phyloP scores from a whole-genome alignment of 2,888 invertebrate genomes.

The Eilema depressum region DNA sequence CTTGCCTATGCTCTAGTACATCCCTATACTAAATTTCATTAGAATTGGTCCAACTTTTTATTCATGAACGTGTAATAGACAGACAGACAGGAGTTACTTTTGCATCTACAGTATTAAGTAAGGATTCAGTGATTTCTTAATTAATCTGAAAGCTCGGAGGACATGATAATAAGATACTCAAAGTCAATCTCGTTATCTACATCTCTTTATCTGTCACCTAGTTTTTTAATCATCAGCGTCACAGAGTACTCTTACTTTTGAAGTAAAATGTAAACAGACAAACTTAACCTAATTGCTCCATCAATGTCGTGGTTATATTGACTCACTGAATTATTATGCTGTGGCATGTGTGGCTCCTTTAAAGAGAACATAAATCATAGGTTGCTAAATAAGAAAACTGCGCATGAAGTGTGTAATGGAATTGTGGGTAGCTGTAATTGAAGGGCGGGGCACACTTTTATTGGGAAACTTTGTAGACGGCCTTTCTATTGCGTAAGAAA shows the following conservation, averaged over 20 bases:
- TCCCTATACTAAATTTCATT: no score
- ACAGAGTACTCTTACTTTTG: background rate
- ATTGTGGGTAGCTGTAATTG: background rate
- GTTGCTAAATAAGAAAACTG: background rate
- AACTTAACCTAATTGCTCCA: conserved; percentile 4
- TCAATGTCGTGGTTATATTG: background rate
- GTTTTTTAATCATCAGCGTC: background rate
- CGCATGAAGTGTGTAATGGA: background rate
- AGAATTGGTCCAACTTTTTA: no score
- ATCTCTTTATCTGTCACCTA: background rate
- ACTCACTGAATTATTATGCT: background rate
- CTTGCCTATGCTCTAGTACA: no score
- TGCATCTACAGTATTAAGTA: no score
- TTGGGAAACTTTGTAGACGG: background rate
- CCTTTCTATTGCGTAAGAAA: background rate
- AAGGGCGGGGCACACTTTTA: background rate
- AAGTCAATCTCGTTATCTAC: no score
- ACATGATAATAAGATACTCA: no score
- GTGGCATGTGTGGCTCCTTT: background rate
- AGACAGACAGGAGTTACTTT: no score
- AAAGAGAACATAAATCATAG: conserved; percentile 1
- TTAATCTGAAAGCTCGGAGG: no score
- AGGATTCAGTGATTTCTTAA: no score
- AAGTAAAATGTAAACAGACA: background rate
- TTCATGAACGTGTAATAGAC: no score